Conservation (phyloP, 1,140 invertebrate species). For the Plectrocnemia conspersa region DNA sequence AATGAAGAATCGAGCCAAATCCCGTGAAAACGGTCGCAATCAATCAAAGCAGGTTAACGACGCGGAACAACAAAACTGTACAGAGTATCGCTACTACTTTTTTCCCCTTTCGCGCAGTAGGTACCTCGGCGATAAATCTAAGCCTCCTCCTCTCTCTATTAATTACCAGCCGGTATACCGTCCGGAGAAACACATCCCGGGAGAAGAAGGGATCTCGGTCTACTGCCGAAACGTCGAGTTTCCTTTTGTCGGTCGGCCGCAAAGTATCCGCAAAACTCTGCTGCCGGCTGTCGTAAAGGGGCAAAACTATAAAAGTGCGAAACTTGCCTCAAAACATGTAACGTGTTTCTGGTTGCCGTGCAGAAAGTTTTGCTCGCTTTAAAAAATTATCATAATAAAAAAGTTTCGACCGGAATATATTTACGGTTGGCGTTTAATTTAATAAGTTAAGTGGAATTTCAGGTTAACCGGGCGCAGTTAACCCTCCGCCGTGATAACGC, state of each 20-base stretch:
- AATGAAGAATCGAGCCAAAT: too few species aligned
- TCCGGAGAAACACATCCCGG: neutral
- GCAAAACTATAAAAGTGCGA: slow-evolving; percentile 33
- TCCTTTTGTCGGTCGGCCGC: slow-evolving; percentile 26
- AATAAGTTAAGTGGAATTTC: too few species aligned
- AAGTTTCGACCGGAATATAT: too few species aligned
- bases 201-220: neutral
- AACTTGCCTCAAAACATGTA: slow-evolving; percentile 22
- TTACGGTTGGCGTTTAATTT: too few species aligned
- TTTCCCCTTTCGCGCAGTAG: too few species aligned
- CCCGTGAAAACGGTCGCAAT: neutral
- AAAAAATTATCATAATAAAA: too few species aligned
- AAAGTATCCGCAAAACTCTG: slow-evolving; percentile 26
- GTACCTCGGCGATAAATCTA: slow-evolving; percentile 26
- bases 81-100: slow-evolving; percentile 10
- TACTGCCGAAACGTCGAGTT: slow-evolving; percentile 9
- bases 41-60: slow-evolving; percentile 7
- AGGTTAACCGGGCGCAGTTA: too few species aligned
- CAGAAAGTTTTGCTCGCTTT: too few species aligned
- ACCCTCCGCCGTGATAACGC: too few species aligned
- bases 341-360: too few species aligned
- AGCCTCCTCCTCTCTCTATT: slow-evolving; percentile 17
- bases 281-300: slow-evolving; percentile 32
- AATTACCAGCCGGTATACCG: slow-evolving; percentile 25
- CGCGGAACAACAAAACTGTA: slow-evolving; percentile 3